Percentiles rank a stretch among this genome's conserved stretches.
phyloP scores from a whole-genome alignment of 2,888 invertebrate species.

The Melipona beecheii region DNA sequence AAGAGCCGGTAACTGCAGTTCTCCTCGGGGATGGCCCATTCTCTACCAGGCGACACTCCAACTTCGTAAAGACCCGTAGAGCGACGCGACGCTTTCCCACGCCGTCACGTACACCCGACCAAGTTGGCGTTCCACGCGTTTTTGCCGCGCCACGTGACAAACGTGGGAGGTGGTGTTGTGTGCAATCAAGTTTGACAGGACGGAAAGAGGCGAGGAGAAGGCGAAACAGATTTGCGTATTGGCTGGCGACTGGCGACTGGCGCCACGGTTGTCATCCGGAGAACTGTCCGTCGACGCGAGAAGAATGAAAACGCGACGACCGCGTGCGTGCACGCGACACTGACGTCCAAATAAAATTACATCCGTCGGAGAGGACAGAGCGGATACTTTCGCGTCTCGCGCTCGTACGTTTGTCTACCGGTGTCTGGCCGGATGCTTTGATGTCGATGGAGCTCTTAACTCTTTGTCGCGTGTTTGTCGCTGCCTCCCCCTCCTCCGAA shows the following conservation, averaged over 20 bases:
- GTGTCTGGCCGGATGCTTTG: slow-evolving; percentile 7
- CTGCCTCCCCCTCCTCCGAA: not conserved
- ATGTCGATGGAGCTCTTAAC: slow-evolving; percentile 14
- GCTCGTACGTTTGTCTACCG: not conserved
- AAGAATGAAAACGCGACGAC: not conserved
- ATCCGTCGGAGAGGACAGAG: not conserved
- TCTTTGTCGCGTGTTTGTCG: slow-evolving; percentile 12
- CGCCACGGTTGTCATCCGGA: slow-evolving; percentile 9
- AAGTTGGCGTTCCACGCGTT: slow-evolving; percentile 63
- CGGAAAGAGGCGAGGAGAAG: not conserved
- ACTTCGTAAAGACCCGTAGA: slow-evolving; percentile 65
- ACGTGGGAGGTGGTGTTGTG: slow-evolving; percentile 18
- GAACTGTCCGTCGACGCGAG: slow-evolving; percentile 38
- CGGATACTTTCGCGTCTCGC: not conserved
- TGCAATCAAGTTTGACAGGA: not conserved
- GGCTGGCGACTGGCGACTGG: no score
- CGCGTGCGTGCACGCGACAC: not conserved
- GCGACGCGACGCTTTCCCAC: slow-evolving; percentile 52
- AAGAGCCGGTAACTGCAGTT: slow-evolving; percentile 58
- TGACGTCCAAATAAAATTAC: slow-evolving; percentile 1
- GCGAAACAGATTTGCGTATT: not conserved
- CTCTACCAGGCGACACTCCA: slow-evolving; percentile 60
- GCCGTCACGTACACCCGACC: slow-evolving; percentile 59
- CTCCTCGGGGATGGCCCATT: slow-evolving; percentile 71
- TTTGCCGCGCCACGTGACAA: slow-evolving; percentile 54